Base-by-base conservation (phyloP, 2,113 vertebrate species). In the Gnathonemus echidnorhynchus region DNA sequence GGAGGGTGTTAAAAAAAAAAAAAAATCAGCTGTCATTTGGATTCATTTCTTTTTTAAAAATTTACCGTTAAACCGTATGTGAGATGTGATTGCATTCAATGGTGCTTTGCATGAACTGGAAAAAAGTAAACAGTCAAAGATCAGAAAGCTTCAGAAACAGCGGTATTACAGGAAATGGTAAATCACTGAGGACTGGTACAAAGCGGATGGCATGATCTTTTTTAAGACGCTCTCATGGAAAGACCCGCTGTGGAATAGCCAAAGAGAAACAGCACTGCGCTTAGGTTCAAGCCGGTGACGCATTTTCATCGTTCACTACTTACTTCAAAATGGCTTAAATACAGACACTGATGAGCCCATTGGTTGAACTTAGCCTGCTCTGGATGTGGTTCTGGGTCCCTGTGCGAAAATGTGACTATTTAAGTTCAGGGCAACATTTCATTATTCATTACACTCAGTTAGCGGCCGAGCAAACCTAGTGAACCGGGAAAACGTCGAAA, bases 381-480 rank as follows among this genome's bases (percentile, higher is more conserved):
- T 39, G 10, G 11, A 5, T 11, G n/a, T 13, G 45, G 4, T 27
- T 27, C 86, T 53, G 50, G 50, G 50, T 27, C 31, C 86, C n/a
- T 24, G 10, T 7, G 86, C 11, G 8, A 31, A 53, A 49, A 87
- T 31, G 24, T 87, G 27, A 56, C 86, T 53, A 27, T 48, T 49
- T 15, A 52, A 87, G 49, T 87, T 87, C 27, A 87, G n/a, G 86
- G 50, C 13, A 39, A 49, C 86, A 19, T 87, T 53, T 87, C 86
- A 87, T 87, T 87, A 87, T 87, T 87, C 50, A 87, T 87, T 56
- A 53, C 48, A 27, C n/a, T 35, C 27, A 52, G 56, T 87, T 87
- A 87, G 86, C 13, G 39, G 27, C 50, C 13, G 27, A 13, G 15
- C 24, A 87, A 87, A 87, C 39, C 39, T 5, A 85, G 3, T 85